Evolutionary conservation across 2,888 invertebrate species (phyloP).

Genomic region (Seira musarum): DNA sequence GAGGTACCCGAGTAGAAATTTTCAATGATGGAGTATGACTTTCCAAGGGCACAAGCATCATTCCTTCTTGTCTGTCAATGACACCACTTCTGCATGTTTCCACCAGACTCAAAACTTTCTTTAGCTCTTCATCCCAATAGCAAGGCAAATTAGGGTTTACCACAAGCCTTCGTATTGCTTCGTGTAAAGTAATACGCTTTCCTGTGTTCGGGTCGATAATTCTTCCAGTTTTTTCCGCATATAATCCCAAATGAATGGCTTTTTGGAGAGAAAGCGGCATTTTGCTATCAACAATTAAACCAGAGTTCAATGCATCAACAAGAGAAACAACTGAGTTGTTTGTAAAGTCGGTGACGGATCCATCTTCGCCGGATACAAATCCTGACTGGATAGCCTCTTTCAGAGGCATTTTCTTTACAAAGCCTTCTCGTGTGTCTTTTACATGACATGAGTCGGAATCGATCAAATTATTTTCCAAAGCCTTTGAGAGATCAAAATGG

Average conservation of each 20-base stretch:
- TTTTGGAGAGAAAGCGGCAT: slow-evolving; percentile 87
- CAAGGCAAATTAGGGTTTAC: slow-evolving; percentile 86
- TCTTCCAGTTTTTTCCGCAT: slow-evolving; percentile 86
- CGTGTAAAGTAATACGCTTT: slow-evolving; percentile 85
- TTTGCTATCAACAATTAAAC: slow-evolving; percentile 85
- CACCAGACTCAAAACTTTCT: slow-evolving; percentile 81
- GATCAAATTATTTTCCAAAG: slow-evolving; percentile 85
- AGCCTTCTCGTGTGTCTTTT: slow-evolving; percentile 83
- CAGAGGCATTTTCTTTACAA: slow-evolving; percentile 85
- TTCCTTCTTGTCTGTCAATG: slow-evolving; percentile 82
- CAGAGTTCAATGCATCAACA: slow-evolving; percentile 84
- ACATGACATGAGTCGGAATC: slow-evolving; percentile 89
- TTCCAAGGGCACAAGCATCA: slow-evolving; percentile 80
- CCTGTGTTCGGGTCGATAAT: slow-evolving; percentile 86
- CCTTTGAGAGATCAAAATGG: slow-evolving; percentile 85
- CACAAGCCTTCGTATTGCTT: slow-evolving; percentile 85
- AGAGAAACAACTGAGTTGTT: slow-evolving; percentile 78
- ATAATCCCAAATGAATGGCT: slow-evolving; percentile 88
- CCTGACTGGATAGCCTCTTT: slow-evolving; percentile 84
- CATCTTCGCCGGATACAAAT: slow-evolving; percentile 80
- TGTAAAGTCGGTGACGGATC: slow-evolving; percentile 79
- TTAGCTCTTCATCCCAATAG: slow-evolving; percentile 82
- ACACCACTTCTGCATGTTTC: slow-evolving; percentile 87
- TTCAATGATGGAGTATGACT: slow-evolving; percentile 56
- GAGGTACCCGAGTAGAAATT: slow-evolving; percentile 32